phyloP scores from a whole-genome alignment of 2,888 invertebrate species.

The Calameuta pallipes region DNA sequence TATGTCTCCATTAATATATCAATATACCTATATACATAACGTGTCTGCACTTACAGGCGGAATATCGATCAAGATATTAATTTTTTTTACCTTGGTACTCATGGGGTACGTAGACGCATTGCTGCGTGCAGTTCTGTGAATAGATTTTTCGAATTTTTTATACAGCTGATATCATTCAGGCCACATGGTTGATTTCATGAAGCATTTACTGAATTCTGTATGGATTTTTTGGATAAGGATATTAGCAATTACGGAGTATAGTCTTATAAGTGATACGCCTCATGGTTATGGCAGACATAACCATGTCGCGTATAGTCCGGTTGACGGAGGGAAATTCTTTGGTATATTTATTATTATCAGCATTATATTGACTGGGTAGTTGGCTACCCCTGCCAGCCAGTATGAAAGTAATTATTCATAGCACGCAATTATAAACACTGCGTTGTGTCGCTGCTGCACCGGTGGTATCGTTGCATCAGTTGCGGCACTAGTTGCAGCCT shows the following conservation, averaged over 20 bases:
- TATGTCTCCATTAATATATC: neutral
- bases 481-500: conserved; percentile 47
- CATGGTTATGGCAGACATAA: neutral
- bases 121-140: neutral
- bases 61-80: neutral
- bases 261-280: neutral
- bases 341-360: neutral
- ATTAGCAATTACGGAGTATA: neutral
- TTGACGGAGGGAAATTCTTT: neutral
- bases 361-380: conserved; percentile 12
- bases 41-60: neutral
- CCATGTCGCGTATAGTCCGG: neutral
- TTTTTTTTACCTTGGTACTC: neutral
- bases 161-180: neutral
- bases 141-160: neutral
- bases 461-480: conserved; percentile 52
- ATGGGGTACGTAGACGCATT: neutral
- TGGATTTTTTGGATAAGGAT: neutral
- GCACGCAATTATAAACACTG: conserved; percentile 58
- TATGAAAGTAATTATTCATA: conserved; percentile 58
- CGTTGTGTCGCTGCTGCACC: conserved; percentile 41
- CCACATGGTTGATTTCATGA: neutral
- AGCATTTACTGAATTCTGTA: neutral
- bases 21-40: neutral
- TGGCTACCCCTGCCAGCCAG: conserved; percentile 29